A percentile compares a stretch with the other conserved stretches of the same genome.
Conservation (phyloP, 2,797 vertebrate species). For the Odontamblyopus lacepedii region DNA sequence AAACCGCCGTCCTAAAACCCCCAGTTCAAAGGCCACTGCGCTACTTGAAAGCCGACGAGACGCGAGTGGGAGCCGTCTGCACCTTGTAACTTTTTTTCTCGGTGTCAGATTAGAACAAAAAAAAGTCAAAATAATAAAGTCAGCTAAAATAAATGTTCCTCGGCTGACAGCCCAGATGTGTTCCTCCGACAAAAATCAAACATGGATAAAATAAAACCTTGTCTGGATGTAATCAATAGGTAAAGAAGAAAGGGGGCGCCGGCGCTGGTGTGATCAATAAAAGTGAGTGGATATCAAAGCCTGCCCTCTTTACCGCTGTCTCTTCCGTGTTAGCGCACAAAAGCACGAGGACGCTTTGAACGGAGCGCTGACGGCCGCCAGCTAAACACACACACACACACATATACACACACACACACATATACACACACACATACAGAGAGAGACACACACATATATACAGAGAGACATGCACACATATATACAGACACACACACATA, state of each 20-base stretch:
- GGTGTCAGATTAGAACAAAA: slow-evolving; percentile 43
- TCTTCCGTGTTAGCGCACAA: slow-evolving; percentile 77
- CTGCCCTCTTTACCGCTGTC: slow-evolving; percentile 72
- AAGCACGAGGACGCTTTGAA: slow-evolving; percentile 78
- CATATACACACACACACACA: slow-evolving; percentile 71
- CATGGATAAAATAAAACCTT: slow-evolving; percentile 66
- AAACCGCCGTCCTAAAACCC: slow-evolving; percentile 49
- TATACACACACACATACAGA: slow-evolving; percentile 63
- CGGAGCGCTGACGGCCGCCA: slow-evolving; percentile 73
- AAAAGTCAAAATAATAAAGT: slow-evolving; percentile 40
- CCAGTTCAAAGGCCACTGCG: slow-evolving; percentile 41
- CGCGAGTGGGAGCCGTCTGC: slow-evolving; percentile 29
- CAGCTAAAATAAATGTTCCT: slow-evolving; percentile 46
- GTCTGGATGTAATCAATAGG: slow-evolving; percentile 77
- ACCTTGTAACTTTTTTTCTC: slow-evolving; percentile 35
- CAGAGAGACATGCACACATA: slow-evolving; percentile 43
- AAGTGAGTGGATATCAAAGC: slow-evolving; percentile 74
- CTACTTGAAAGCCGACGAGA: slow-evolving; percentile 23
- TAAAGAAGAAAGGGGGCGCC: slow-evolving; percentile 70
- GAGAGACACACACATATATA: too few relatives aligned
- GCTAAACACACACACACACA: slow-evolving; percentile 70
- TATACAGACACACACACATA: slow-evolving; percentile 62
- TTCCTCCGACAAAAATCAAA: slow-evolving; percentile 37
- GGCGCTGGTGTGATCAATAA: slow-evolving; percentile 76
- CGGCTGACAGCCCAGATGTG: slow-evolving; percentile 63